Evolutionary conservation across 2,888 invertebrate genomes (phyloP).

Genomic region (Agrypnus murinus): DNA sequence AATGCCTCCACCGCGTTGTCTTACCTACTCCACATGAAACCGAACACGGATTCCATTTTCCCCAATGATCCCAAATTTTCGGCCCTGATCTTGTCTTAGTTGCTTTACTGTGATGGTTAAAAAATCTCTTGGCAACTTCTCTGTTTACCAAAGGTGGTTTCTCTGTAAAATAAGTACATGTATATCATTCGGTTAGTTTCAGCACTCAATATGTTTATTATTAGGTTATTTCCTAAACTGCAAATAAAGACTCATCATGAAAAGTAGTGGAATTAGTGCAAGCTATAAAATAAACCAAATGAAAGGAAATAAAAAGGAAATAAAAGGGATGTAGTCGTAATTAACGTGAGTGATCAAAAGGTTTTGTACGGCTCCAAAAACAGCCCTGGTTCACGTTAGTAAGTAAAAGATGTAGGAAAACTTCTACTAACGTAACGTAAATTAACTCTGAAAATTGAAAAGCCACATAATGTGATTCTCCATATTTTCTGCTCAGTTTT

Average conservation of each 20-base stretch:
- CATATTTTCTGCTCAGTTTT: no score
- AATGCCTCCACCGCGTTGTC: slow-evolving; percentile 70
- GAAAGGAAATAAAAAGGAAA: no score
- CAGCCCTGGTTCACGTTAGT: neutral
- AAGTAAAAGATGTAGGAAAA: neutral
- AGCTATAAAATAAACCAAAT: no score
- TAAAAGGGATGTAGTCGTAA: neutral
- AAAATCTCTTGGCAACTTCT: neutral
- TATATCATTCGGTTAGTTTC: neutral
- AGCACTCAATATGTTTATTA: no score
- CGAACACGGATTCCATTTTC: slow-evolving; percentile 72
- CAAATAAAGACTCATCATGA: no score
- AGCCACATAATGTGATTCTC: no score
- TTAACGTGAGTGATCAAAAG: slow-evolving; percentile 11
- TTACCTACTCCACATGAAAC: slow-evolving; percentile 71
- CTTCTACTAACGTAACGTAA: neutral
- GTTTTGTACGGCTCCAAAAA: neutral
- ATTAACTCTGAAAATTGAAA: no score
- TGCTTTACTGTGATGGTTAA: neutral
- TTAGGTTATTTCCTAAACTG: no score
- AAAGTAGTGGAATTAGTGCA: no score
- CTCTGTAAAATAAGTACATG: neutral
- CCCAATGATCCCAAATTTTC: slow-evolving; percentile 72
- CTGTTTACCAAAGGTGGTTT: neutral
- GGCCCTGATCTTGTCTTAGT: slow-evolving; percentile 52